Conservation (phyloP, 2,888 invertebrate genomes). For the Mythimna lalbum region DNA sequence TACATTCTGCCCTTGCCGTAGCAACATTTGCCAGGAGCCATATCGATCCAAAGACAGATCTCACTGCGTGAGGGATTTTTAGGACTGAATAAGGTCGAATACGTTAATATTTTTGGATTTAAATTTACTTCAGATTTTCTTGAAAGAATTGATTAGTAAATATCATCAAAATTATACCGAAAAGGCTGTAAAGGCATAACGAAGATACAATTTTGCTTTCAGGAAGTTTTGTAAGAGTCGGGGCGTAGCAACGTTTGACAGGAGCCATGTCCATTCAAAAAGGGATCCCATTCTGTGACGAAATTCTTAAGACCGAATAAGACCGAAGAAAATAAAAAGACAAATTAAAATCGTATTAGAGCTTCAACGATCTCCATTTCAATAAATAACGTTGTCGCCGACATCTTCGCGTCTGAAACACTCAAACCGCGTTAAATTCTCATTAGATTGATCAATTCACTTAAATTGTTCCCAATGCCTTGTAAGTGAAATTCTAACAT, state of each 20-base stretch:
- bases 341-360: slow-evolving; percentile 56
- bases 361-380: slow-evolving; percentile 35
- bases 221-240: neutral
- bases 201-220: neutral
- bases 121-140: too few relatives aligned
- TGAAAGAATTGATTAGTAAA: too few relatives aligned
- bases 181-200: too few relatives aligned
- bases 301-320: slow-evolving; percentile 1
- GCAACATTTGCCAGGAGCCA: neutral
- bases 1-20: neutral
- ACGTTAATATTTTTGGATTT: too few relatives aligned
- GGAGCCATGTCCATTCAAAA: slow-evolving; percentile 1
- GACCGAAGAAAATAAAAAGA: slow-evolving; percentile 25
- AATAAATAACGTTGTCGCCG: slow-evolving; percentile 58
- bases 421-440: slow-evolving; percentile 64
- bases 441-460: slow-evolving; percentile 69
- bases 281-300: neutral
- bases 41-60: neutral
- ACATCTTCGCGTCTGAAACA: slow-evolving; percentile 21
- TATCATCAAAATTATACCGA: neutral
- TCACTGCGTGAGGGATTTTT: neutral
- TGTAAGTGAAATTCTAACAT: slow-evolving; percentile 68
- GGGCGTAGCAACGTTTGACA: neutral
- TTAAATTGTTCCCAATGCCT: slow-evolving; percentile 60
- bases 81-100: slow-evolving; percentile 1